A percentile compares a stretch with the other conserved stretches of the same genome.
Evolutionary conservation across 2,113 vertebrate genomes (phyloP).

Genomic region (Cranoglanis bouderius): DNA sequence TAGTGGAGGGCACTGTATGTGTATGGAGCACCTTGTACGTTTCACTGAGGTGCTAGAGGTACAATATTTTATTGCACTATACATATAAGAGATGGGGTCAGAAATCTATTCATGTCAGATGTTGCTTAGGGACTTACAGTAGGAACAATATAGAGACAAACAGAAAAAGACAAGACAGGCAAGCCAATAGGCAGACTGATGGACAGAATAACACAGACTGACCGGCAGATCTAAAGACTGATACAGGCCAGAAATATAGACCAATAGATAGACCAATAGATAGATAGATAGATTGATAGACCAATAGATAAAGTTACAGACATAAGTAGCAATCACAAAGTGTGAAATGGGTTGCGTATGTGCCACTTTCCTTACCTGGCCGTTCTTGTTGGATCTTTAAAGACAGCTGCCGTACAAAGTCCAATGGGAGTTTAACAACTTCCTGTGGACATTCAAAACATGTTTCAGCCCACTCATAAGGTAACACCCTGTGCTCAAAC

Average conservation of each 20-base stretch:
- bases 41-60: background rate
- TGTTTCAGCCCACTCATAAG: background rate
- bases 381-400: slow-evolving; percentile 91
- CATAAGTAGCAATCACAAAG: no score
- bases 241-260: background rate
- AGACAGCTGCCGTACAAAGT: slow-evolving; percentile 92
- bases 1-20: no score
- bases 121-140: background rate
- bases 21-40: no score
- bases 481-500: background rate
- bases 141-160: background rate
- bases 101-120: background rate
- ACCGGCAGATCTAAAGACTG: background rate
- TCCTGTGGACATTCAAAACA: slow-evolving; percentile 75
- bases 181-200: background rate
- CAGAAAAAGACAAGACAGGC: background rate
- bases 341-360: background rate
- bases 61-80: background rate
- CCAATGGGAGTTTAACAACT: slow-evolving; percentile 90
- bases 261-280: background rate
- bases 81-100: background rate
- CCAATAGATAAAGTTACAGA: no score
- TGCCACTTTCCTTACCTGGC: slow-evolving; percentile 79
- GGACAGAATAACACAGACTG: background rate
- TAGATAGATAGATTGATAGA: background rate